These are phyloP conservation scores for Acyrthosiphon pisum DNA, from an alignment of 1,140 invertebrate species.

Conservation along the genomic window DNA sequence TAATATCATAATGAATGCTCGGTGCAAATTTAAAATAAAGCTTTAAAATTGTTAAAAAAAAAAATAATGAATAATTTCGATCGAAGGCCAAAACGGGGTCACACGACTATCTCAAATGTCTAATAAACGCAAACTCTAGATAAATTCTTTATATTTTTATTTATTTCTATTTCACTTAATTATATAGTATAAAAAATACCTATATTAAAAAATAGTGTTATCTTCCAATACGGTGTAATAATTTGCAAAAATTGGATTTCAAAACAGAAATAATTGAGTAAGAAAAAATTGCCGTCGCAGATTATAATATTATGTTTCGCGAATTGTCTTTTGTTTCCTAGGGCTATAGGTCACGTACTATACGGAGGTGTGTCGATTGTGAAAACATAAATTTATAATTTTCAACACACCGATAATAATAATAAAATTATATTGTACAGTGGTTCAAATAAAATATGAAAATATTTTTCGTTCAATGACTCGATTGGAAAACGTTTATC, in stretches of 20 bases:
- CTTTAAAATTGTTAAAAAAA: not conserved
- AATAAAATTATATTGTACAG: not conserved
- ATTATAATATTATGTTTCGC: not conserved
- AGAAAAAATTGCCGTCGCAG: not conserved
- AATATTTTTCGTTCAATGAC: not conserved
- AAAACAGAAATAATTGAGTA: not conserved
- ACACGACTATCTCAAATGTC: not conserved
- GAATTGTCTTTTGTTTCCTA: not conserved
- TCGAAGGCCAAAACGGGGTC: too few species aligned
- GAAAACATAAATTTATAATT: not conserved
- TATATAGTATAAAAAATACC: too few species aligned
- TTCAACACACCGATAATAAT: not conserved
- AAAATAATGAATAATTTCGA: not conserved
- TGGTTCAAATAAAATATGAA: not conserved
- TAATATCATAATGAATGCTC: too few species aligned
- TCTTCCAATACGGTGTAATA: not conserved
- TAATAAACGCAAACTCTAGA: not conserved
- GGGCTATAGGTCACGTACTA: not conserved
- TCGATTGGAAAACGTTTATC: not conserved
- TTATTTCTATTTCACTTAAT: not conserved
- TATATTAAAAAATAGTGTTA: not conserved
- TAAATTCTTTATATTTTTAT: not conserved
- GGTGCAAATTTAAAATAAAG: too few species aligned
- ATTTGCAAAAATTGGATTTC: not conserved
- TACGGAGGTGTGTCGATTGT: not conserved